phyloP scores from a whole-genome alignment of 2,113 vertebrate species.

The Dromiciops gliroides region DNA sequence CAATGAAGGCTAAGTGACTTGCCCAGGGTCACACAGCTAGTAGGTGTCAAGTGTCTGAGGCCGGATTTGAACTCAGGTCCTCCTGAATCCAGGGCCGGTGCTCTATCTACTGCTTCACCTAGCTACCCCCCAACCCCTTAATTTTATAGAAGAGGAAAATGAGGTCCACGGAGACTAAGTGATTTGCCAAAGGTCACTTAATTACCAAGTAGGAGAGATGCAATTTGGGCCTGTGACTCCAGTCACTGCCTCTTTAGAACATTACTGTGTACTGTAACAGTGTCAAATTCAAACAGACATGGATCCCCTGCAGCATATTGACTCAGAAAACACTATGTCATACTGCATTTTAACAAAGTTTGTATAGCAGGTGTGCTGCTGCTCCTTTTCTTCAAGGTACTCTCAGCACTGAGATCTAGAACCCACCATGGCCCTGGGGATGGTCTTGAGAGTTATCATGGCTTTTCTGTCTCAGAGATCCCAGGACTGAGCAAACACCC shows the following conservation, averaged over 20 bases:
- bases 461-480: background rate
- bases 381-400: background rate
- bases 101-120: too few species aligned
- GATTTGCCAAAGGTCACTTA: background rate
- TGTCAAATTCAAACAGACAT: background rate
- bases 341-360: background rate
- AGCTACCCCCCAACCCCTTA: background rate
- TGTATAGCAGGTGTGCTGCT: background rate
- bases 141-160: background rate
- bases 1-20: too few species aligned
- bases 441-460: background rate
- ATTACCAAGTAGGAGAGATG: background rate
- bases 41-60: too few species aligned
- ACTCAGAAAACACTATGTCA: background rate
- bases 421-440: background rate
- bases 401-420: background rate
- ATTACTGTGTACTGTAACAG: background rate
- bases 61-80: too few species aligned
- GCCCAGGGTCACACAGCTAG: too few species aligned
- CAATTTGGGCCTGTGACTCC: background rate
- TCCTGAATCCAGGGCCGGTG: too few species aligned
- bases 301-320: background rate
- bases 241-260: background rate
- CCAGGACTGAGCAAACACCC: background rate
- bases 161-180: background rate